Evolutionary conservation across 2,113 vertebrate genomes (phyloP).

Genomic region (Neofelis nebulosa): DNA sequence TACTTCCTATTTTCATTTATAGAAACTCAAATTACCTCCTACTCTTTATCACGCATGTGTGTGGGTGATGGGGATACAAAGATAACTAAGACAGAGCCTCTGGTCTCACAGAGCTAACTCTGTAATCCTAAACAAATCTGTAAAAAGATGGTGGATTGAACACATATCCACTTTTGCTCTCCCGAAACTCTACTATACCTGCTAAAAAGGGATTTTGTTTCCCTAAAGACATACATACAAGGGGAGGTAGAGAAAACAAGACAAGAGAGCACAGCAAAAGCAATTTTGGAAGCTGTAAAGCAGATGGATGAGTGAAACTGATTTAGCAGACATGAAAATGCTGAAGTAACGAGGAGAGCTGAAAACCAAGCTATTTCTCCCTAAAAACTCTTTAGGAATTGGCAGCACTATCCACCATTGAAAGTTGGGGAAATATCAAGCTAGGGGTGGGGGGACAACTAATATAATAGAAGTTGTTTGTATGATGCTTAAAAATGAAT

Average conservation of each 20-base stretch:
- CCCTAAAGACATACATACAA: not conserved
- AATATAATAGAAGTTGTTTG: not conserved
- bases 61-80: not conserved
- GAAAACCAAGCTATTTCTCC: not conserved
- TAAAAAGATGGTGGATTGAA: not conserved
- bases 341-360: not conserved
- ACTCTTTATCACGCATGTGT: not conserved
- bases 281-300: not conserved
- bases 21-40: not conserved
- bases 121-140: not conserved
- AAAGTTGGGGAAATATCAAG: not conserved
- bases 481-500: not conserved
- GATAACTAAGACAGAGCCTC: not conserved
- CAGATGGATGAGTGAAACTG: conserved; percentile 22
- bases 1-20: not conserved
- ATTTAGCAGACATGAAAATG: conserved; percentile 12
- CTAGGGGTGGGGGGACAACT: not conserved
- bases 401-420: not conserved
- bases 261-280: not conserved
- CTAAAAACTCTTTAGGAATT: not conserved
- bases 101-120: not conserved
- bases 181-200: not conserved
- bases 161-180: not conserved
- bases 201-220: not conserved
- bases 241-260: not conserved